phyloP scores from a whole-genome alignment of 2,797 vertebrate genomes.

The Brachymystax lenok region DNA sequence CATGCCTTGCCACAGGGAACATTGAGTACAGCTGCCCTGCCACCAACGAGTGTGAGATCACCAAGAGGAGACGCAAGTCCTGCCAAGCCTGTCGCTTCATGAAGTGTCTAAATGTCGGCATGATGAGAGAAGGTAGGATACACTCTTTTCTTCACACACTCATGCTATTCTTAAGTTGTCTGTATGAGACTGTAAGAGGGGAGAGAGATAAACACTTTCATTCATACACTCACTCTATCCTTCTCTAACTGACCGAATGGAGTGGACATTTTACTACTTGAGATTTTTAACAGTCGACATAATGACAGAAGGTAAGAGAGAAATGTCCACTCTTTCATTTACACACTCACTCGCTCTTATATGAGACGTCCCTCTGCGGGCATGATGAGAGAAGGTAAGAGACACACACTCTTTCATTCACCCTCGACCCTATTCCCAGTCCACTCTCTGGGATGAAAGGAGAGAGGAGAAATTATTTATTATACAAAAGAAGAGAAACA shows the following conservation, averaged over 20 bases:
- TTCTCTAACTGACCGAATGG: background rate
- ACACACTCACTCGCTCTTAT: background rate
- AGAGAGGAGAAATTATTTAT: constrained; percentile 1
- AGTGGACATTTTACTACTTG: background rate
- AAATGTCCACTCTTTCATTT: background rate
- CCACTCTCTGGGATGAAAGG: background rate
- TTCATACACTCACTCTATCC: background rate
- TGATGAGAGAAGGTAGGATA: constrained; percentile 97
- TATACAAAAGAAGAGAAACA: background rate
- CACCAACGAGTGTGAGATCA: constrained; percentile 99
- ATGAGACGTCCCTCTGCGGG: background rate
- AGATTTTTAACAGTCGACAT: background rate
- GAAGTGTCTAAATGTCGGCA: constrained; percentile 99
- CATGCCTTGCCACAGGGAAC: constrained; percentile 84
- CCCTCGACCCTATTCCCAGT: constrained; percentile 12
- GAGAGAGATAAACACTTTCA: too few species aligned
- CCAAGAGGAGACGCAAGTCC: constrained; percentile 98
- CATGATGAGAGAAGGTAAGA: background rate
- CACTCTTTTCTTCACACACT: constrained; percentile 62
- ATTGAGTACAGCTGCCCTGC: constrained; percentile 99
- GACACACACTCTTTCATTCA: constrained; percentile 2
- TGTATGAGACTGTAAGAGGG: background rate
- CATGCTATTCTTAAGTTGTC: constrained; percentile 3
- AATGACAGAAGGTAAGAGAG: constrained; percentile 18
- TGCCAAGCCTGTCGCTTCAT: constrained; percentile 99